Base-by-base conservation (phyloP, 2,113 vertebrate species). In the Synchiropus splendidus region DNA sequence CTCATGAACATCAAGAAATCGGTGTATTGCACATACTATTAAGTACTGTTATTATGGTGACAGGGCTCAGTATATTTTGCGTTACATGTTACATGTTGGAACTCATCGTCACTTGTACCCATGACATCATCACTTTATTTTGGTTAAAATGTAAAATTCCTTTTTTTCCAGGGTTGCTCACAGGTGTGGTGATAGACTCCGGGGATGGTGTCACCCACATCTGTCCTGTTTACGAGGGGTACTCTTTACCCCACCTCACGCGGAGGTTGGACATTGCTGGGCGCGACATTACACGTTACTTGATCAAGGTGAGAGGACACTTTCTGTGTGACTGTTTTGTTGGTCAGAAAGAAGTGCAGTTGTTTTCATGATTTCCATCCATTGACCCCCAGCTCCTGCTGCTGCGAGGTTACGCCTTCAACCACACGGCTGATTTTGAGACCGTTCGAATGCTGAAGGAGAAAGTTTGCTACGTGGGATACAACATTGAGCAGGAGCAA, bases 401-500 rank as follows among this genome's bases (percentile, higher is more conserved):
- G 9, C 82, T 98, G 59, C 82, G 95, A 2, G 95, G 95, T 1
- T 98, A 98, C 1, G 93, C 88, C 53, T 98, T 98, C 84, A 98
- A 98, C 81, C 94, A 98, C 57, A 85, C 95, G 18, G 94, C 94
- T 16, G 95, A 98, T 75, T 98, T 98, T 48, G 95, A 98, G 83
- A 98, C 95, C 0, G 94, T 98, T 54, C 91, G 94, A 5, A 92
- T 98, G 90, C 76, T 98, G 77, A 98, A 98, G 85, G 95, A 98
- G 58, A 91, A 94, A 51, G 65, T 95, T 18, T 98, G 95, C 69
- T 98, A 96, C 0, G 95, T 98, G 53, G 95, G 88, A 2, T 98
- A 98, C 76, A 93, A 98, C 81, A 90, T 98, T 2, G 94, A 98
- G 6, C 95, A 98, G 67, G 95, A 98, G 71, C 94, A 98, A 82